These are phyloP conservation scores for Loxodonta africana DNA, from an alignment of 2,113 vertebrate genomes.

Conservation along the genomic window DNA sequence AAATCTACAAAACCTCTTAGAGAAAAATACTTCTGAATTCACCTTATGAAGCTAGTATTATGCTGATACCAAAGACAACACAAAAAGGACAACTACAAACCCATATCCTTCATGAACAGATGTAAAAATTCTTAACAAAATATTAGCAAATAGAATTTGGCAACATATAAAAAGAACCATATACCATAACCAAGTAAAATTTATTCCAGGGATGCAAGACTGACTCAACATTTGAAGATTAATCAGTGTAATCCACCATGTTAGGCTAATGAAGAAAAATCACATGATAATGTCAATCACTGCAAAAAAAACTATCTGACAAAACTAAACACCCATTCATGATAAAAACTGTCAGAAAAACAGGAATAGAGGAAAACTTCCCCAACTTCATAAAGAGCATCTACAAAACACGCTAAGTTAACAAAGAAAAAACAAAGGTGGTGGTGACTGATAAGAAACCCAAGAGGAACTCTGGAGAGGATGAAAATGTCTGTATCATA, in stretches of 20 bases:
- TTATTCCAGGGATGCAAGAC: background rate
- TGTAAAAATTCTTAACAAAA: background rate
- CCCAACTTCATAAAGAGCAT: background rate
- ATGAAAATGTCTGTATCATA: background rate
- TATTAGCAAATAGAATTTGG: background rate
- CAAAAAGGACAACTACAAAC: background rate
- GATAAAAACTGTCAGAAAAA: background rate
- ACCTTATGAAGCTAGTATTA: background rate
- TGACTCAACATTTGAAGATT: background rate
- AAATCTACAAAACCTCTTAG: background rate
- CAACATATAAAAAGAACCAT: background rate
- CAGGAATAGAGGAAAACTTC: background rate
- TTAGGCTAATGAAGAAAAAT: background rate
- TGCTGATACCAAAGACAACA: background rate
- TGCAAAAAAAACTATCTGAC: background rate
- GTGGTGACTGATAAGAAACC: background rate
- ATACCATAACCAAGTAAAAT: background rate
- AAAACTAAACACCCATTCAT: background rate
- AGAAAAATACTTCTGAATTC: background rate
- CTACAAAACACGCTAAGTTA: background rate
- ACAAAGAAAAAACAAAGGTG: background rate
- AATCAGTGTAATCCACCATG: background rate
- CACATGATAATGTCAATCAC: background rate
- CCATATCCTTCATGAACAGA: too few species aligned
- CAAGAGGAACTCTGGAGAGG: background rate